phyloP scores from a whole-genome alignment of 2,797 vertebrate genomes.

The Cirrhinus molitorella region DNA sequence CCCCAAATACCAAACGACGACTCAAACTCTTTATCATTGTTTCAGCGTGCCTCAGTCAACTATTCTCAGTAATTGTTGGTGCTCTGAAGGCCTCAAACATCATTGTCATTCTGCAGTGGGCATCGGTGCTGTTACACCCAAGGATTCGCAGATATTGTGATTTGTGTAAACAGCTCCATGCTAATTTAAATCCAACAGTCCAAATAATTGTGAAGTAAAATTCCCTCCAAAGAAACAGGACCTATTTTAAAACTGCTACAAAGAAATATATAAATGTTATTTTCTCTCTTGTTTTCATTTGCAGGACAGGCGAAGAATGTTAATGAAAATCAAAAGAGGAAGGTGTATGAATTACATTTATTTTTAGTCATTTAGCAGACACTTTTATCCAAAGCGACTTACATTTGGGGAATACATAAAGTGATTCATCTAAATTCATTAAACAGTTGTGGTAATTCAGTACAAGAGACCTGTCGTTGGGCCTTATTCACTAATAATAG shows the following conservation, averaged over 20 bases:
- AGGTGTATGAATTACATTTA: no score
- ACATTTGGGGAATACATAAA: no score
- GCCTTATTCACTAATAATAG: not conserved
- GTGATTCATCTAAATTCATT: not conserved
- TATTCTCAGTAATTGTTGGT: conserved; percentile 25
- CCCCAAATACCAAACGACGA: conserved; percentile 39
- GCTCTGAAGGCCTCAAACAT: not conserved
- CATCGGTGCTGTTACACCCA: not conserved
- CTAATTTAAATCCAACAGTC: conserved; percentile 1
- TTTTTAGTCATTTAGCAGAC: no score
- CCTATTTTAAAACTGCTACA: not conserved
- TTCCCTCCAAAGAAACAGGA: not conserved
- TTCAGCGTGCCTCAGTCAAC: conserved; percentile 41
- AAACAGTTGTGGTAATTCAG: not conserved
- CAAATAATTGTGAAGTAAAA: conserved; percentile 6
- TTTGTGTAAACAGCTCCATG: not conserved
- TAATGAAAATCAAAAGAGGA: not conserved
- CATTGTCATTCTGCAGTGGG: not conserved
- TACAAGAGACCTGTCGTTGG: not conserved
- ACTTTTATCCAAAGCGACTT: no score
- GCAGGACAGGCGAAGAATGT: not conserved
- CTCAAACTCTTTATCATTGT: conserved; percentile 34
- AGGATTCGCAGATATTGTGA: conserved; percentile 18
- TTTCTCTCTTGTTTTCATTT: not conserved
- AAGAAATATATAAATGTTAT: not conserved